These are phyloP conservation scores for Chaetura pelagica DNA, from an alignment of 2,113 vertebrate species.

Conservation along the genomic window DNA sequence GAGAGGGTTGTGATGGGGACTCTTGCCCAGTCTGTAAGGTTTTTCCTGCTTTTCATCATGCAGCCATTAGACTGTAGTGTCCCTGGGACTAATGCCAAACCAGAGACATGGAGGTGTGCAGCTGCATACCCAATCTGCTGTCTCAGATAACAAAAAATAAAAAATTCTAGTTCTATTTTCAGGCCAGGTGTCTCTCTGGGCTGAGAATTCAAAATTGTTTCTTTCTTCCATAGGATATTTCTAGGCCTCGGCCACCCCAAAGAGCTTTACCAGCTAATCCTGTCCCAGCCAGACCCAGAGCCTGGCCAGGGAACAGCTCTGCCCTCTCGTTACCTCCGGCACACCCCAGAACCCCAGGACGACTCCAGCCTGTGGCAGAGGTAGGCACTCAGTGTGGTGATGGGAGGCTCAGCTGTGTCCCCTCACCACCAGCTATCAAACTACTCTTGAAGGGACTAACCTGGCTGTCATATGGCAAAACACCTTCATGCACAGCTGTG, in stretches of 20 bases:
- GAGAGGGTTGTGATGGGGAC: neutral
- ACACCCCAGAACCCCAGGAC: neutral
- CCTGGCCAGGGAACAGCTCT: neutral
- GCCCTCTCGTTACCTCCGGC: neutral
- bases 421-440: neutral
- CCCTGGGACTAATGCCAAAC: neutral
- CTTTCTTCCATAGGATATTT: slow-evolving; percentile 62
- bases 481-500: neutral
- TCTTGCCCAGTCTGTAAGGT: neutral
- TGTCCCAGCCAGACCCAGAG: slow-evolving; percentile 48
- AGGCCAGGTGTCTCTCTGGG: neutral
- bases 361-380: neutral
- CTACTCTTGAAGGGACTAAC: neutral
- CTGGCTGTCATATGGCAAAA: neutral
- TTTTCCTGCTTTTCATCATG: neutral
- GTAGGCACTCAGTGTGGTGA: neutral
- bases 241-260: slow-evolving; percentile 74
- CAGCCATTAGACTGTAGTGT: neutral
- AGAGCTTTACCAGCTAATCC: slow-evolving; percentile 80
- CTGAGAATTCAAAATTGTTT: neutral
- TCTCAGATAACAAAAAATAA: neutral
- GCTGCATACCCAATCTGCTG: neutral
- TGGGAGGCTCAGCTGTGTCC: neutral
- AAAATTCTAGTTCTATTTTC: neutral
- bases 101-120: neutral